phyloP scores from a whole-genome alignment of 1,140 invertebrate species.

The Helicoverpa armigera region DNA sequence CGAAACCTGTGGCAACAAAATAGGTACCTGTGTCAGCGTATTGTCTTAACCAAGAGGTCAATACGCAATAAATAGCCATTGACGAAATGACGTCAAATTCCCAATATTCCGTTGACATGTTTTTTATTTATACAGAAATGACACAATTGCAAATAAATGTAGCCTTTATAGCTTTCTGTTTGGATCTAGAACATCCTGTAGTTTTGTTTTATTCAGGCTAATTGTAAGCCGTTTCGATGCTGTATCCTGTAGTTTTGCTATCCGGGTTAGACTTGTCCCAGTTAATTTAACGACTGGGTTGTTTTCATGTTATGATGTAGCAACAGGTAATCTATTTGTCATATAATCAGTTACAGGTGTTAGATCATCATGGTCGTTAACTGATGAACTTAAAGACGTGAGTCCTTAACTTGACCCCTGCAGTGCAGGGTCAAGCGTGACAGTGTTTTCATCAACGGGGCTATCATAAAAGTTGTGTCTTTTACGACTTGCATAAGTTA shows the following conservation, averaged over 20 bases:
- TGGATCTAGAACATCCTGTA: conserved; percentile 20
- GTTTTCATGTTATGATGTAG: not conserved
- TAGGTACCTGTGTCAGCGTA: not conserved
- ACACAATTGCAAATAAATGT: not conserved
- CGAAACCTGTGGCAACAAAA: too few species aligned
- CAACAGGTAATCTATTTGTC: not conserved
- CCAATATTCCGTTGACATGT: not conserved
- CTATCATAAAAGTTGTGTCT: not conserved
- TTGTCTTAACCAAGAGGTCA: not conserved
- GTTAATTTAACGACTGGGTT: not conserved
- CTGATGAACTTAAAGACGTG: not conserved
- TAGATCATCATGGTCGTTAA: not conserved
- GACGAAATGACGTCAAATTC: not conserved
- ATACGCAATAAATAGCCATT: not conserved
- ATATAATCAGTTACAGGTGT: conserved; percentile 1
- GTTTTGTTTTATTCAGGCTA: conserved; percentile 22
- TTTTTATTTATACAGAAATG: not conserved
- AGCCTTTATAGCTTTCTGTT: not conserved
- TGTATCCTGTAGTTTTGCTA: not conserved
- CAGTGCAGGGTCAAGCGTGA: not conserved
- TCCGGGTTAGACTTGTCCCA: conserved; percentile 8
- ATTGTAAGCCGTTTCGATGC: conserved; percentile 7
- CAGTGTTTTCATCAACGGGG: not conserved
- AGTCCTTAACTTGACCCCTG: not conserved
- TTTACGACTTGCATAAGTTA: not conserved